These are phyloP conservation scores for Drosophila erecta DNA, from an alignment of 1,140 invertebrate species.

Conservation along the genomic window DNA sequence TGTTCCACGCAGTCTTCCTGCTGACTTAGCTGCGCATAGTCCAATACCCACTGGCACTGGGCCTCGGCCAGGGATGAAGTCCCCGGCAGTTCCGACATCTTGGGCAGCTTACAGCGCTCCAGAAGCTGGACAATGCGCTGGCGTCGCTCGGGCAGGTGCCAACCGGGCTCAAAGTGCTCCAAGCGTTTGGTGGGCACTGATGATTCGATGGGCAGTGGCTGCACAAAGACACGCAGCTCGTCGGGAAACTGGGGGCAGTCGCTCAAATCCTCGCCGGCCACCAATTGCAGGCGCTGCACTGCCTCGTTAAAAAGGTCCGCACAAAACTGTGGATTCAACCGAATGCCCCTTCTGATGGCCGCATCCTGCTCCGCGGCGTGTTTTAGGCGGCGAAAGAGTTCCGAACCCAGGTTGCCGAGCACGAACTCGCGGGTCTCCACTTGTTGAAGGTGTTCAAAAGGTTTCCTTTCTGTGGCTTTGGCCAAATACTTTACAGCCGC, in stretches of 20 bases:
- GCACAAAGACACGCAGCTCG: conserved; percentile 85
- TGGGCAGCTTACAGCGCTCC: conserved; percentile 55
- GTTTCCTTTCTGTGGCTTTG: background rate
- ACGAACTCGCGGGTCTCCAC: conserved; percentile 43
- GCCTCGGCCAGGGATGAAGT: conserved; percentile 1
- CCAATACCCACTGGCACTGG: conserved; percentile 58
- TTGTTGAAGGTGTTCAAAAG: conserved; percentile 30
- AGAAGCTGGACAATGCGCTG: conserved; percentile 39
- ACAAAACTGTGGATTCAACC: conserved; percentile 87
- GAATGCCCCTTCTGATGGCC: conserved; percentile 76
- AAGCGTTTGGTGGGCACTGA: conserved; percentile 84
- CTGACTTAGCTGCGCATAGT: conserved; percentile 49
- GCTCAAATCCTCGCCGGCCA: conserved; percentile 86
- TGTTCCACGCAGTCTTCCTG: conserved; percentile 36
- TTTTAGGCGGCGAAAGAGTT: conserved; percentile 88
- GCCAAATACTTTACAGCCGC: conserved; percentile 56
- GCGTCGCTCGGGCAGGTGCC: conserved; percentile 76
- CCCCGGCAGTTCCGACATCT: conserved; percentile 11
- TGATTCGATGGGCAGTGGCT: conserved; percentile 52
- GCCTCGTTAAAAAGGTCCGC: conserved; percentile 88
- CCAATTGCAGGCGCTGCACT: conserved; percentile 86
- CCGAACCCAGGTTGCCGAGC: conserved; percentile 77
- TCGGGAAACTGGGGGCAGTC: conserved; percentile 85
- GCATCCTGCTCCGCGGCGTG: conserved; percentile 85
- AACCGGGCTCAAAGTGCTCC: conserved; percentile 86